phyloP scores from a whole-genome alignment of 2,113 vertebrate genomes.

The Hirundichthys speculiger region DNA sequence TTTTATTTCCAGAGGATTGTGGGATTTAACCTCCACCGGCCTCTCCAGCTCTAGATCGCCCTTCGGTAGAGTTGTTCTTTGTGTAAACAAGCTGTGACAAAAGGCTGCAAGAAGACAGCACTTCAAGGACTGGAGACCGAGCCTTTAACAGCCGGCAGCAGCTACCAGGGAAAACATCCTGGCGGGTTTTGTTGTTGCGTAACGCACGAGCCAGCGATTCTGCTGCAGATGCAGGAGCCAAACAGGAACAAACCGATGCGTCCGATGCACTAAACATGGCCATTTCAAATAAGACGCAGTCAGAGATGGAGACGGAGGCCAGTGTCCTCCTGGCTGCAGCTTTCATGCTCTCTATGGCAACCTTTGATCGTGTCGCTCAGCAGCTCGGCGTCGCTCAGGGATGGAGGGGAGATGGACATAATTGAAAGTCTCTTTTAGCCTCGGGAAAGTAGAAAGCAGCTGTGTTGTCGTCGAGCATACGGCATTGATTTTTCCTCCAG shows the following conservation, averaged over 20 bases:
- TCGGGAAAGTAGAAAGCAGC: constrained; percentile 30
- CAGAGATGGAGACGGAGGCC: constrained; percentile 18
- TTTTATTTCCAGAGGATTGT: background rate
- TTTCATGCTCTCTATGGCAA: constrained; percentile 71
- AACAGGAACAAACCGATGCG: constrained; percentile 3
- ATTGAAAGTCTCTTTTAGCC: constrained; percentile 57
- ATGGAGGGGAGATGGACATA: constrained; percentile 16
- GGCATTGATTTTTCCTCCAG: constrained; percentile 38
- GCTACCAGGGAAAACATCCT: background rate
- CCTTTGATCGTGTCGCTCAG: constrained; percentile 64
- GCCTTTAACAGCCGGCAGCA: background rate
- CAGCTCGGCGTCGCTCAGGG: constrained; percentile 18
- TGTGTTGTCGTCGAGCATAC: constrained; percentile 36
- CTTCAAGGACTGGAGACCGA: background rate
- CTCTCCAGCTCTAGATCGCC: background rate
- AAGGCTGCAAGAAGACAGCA: background rate
- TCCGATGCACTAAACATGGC: background rate
- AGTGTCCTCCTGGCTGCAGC: background rate
- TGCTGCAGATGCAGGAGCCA: background rate
- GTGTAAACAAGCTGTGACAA: background rate
- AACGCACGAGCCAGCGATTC: background rate
- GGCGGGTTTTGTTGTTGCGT: background rate
- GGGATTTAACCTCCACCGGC: background rate
- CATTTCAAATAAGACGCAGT: background rate
- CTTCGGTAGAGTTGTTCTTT: background rate